These are phyloP conservation scores for Sphaerophoria taeniata DNA, from an alignment of 2,888 invertebrate species.

Conservation along the genomic window DNA sequence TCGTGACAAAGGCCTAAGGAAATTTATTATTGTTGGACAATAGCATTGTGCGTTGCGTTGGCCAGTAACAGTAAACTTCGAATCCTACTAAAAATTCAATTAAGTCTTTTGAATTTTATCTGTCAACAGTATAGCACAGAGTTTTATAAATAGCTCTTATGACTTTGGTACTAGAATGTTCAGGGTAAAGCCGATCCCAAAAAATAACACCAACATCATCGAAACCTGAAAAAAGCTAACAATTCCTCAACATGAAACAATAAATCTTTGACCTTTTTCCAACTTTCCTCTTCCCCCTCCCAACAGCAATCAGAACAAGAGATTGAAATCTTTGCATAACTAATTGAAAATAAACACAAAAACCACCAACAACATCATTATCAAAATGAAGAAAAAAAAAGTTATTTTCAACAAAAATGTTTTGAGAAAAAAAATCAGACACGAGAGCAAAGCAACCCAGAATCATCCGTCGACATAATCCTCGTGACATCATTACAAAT, in stretches of 20 bases:
- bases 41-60: no score
- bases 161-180: no score
- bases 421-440: conserved; percentile 14
- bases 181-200: no score
- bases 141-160: no score
- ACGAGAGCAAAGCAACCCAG: conserved; percentile 43
- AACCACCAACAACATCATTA: background rate
- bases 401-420: conserved; percentile 22
- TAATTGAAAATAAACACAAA: conserved; percentile 13
- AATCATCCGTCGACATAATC: conserved; percentile 67
- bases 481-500: conserved; percentile 71
- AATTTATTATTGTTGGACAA: no score
- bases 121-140: no score
- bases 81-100: no score
- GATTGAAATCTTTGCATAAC: conserved; percentile 23
- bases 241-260: background rate
- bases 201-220: background rate
- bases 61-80: no score
- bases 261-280: background rate
- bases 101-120: no score
- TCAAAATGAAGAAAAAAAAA: background rate
- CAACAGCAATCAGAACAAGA: background rate
- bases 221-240: background rate
- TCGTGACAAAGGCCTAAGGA: no score
- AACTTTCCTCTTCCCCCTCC: background rate